Base-by-base conservation (phyloP, 2,113 vertebrate species). In the Nibea coibor region DNA sequence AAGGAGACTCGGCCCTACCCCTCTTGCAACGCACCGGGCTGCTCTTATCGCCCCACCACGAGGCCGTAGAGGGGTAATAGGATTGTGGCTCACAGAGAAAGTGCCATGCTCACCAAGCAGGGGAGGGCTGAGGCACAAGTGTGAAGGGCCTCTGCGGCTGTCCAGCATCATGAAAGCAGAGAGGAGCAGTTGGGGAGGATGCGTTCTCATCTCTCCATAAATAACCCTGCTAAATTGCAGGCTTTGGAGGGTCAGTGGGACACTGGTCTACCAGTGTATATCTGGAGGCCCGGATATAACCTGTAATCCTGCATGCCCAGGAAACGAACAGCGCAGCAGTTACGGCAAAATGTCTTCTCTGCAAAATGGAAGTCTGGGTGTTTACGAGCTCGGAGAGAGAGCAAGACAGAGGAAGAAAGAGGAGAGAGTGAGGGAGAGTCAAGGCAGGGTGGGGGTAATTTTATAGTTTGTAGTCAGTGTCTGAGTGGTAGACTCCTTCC, bases 211-310 rank as follows among this genome's bases (percentile, higher is more conserved):
- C 83, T 48, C 67, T 89, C 88, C 83, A 90, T 88, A 94, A 93
- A 93, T 91, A 92, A 89, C 84, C 81, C 81, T 82, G 79, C 83
- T 89, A 92, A 93, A 93, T 94, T 91, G 91, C 85, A 82, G 89
- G 89, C 87, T 93, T 92, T 88, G 87, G 84, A 84, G 89, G 93
- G 93, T 94, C 94, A 94, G 79, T 89, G 87, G 88, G 86, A 90
- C 85, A 83, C 75, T 85, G 83, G 87, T 81, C 87, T 88, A 90
- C 85, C 84, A 82, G 80, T 85, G 91, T 91, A 86, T 91, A 86
- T 94, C 85, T 83, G 77, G 87, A 84, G 85, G 87, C 75, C 78
- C 79, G 84, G 80, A 86, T 88, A 89, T 81, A 91, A 91, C 87
- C 90, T 85, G 85, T 93, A 93, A 94, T 94, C 89, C 90, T 65